Conservation (phyloP, 2,113 vertebrate species). For the Raphicerus campestris region DNA sequence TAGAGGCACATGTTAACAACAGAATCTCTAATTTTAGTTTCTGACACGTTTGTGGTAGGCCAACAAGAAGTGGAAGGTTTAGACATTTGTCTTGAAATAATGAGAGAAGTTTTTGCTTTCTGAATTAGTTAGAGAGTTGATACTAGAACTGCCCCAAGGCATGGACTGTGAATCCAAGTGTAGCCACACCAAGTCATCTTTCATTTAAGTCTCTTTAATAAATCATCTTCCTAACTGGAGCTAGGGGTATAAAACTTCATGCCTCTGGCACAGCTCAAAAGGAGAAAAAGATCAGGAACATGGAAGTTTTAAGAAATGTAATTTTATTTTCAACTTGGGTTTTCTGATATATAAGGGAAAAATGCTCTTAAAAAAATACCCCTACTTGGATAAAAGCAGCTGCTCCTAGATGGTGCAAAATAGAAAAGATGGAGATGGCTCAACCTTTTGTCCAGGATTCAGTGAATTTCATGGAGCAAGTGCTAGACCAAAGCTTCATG, state of each 20-base stretch:
- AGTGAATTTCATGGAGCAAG: neutral
- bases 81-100: constrained; percentile 60
- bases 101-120: constrained; percentile 60
- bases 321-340: constrained; percentile 57
- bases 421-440: neutral
- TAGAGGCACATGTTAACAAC: neutral
- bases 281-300: constrained; percentile 28
- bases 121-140: constrained; percentile 65
- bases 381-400: neutral
- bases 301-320: constrained; percentile 46
- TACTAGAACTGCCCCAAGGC: constrained; percentile 49
- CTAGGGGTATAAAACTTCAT: constrained; percentile 48
- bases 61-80: constrained; percentile 9
- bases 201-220: constrained; percentile 71
- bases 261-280: constrained; percentile 56
- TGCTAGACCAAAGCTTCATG: neutral
- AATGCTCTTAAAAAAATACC: constrained; percentile 35
- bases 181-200: constrained; percentile 54
- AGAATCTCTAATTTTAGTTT: constrained; percentile 34
- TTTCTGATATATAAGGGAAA: constrained; percentile 41
- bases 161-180: constrained; percentile 63
- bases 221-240: constrained; percentile 62
- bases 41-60: constrained; percentile 18
- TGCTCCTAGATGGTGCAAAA: constrained; percentile 1
- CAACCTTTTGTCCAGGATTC: neutral